Conservation (phyloP, 2,888 invertebrate species). For the Agonopterix heracliana region DNA sequence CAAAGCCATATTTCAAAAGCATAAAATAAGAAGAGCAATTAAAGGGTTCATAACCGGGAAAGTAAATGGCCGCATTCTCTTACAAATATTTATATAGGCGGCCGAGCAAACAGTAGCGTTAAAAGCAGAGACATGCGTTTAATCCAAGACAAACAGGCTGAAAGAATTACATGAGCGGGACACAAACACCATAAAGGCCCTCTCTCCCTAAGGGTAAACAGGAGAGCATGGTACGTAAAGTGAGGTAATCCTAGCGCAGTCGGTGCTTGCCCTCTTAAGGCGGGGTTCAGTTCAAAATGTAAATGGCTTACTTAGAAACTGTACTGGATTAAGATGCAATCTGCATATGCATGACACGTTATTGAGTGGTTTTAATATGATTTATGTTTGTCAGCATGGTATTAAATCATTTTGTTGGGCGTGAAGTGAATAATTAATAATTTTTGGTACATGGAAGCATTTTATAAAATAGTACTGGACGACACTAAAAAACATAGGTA, state of each 20-base stretch:
- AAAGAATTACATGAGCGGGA: conserved; percentile 64
- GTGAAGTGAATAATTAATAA: not conserved
- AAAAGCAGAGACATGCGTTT: conserved; percentile 70
- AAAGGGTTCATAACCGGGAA: conserved; percentile 57
- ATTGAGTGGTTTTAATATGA: conserved; percentile 22
- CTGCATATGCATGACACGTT: conserved; percentile 48
- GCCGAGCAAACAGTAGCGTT: conserved; percentile 66
- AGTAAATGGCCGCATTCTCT: conserved; percentile 58
- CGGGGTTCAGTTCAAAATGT: conserved; percentile 50
- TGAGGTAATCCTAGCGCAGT: conserved; percentile 59
- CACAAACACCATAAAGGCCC: conserved; percentile 56
- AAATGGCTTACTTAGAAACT: conserved; percentile 57
- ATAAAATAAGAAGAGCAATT: conserved; percentile 66
- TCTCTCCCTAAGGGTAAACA: conserved; percentile 53
- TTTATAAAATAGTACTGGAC: too few relatives aligned
- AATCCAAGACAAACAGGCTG: conserved; percentile 67
- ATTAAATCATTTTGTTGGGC: not conserved
- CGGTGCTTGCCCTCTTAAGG: conserved; percentile 50
- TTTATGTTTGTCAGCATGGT: not conserved
- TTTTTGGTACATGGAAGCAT: not conserved
- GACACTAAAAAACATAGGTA: too few relatives aligned
- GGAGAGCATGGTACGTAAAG: conserved; percentile 43
- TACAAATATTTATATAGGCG: conserved; percentile 65
- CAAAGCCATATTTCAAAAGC: conserved; percentile 57
- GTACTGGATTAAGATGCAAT: conserved; percentile 49